Conservation (phyloP, 2,888 invertebrate genomes). For the Pollenia angustigena region DNA sequence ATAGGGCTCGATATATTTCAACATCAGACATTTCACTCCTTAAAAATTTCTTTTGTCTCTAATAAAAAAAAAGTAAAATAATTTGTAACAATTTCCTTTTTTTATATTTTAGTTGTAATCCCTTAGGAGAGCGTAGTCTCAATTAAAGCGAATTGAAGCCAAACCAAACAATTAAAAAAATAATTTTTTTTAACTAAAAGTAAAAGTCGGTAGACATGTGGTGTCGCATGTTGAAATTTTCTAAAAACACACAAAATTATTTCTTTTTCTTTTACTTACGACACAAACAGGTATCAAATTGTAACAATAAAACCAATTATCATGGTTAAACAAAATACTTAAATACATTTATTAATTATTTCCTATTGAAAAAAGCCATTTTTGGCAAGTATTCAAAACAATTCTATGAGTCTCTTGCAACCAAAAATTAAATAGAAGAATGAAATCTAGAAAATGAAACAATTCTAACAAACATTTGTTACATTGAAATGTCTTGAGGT, state of each 20-base stretch:
- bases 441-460: constrained; percentile 6
- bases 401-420: not conserved
- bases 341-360: constrained; percentile 28
- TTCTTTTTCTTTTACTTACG: constrained; percentile 6
- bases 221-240: constrained; percentile 66
- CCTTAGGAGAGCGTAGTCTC: constrained; percentile 9
- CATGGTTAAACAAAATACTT: constrained; percentile 33
- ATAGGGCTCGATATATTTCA: too few species aligned
- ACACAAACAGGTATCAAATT: constrained; percentile 19
- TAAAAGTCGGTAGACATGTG: constrained; percentile 61
- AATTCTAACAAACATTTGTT: not conserved
- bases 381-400: constrained; percentile 66
- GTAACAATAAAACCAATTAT: constrained; percentile 65
- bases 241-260: constrained; percentile 13
- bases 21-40: too few species aligned
- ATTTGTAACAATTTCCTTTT: not conserved
- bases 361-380: constrained; percentile 47
- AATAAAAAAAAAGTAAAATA: not conserved
- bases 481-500: not conserved
- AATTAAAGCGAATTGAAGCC: not conserved
- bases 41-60: too few species aligned
- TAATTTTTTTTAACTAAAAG: constrained; percentile 33
- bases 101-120: not conserved
- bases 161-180: constrained; percentile 2
- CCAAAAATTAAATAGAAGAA: not conserved